Base-by-base conservation (phyloP, 2,888 invertebrate species). In the Heliconius aoede region DNA sequence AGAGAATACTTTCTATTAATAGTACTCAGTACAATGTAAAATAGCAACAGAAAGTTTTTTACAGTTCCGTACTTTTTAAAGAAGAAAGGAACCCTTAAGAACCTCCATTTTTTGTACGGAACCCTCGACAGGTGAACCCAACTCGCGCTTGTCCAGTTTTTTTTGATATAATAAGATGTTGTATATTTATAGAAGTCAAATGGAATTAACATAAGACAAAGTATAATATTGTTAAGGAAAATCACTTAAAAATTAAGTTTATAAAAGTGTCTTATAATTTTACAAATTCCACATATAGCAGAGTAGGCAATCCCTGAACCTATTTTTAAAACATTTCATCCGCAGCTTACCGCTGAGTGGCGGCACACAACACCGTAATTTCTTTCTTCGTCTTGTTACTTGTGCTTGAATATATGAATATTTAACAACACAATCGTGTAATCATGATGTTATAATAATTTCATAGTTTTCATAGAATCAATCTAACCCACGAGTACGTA, bases 1-100 rank as follows among this genome's bases (percentile, higher is more conserved):
- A 65, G n/a, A 65, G 36, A 32, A 36, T 65, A 65, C 5, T n/a
- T 46, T 68, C 68, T 68, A 46, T 68, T 21, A 18, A 67, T 46
- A 67, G 46, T 28, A 46, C 15, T 24, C 26, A 46, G 9, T 46
- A 68, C 7, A 46, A 26, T 26, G 46, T 26, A 8, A 46, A 46
- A 28, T 46, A 40, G 13, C 40, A 58, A 58, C 55, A 24, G 4
- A 11, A 24, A 4, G 58, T 58, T 26, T n/a, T n/a, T n/a, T n/a
- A n/a, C n/a, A n/a, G n/a, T n/a, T n/a, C n/a, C n/a, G n/a, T n/a
- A n/a, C n/a, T n/a, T n/a, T n/a, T n/a, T n/a, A n/a, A n/a, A n/a
- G n/a, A n/a, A n/a, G n/a, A n/a, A n/a, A n/a, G n/a, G n/a, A n/a
- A n/a, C n/a, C n/a, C n/a, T n/a, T n/a, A n/a, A n/a, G n/a, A n/a